Percentiles rank a stretch among this genome's conserved stretches.
Evolutionary conservation across 2,797 vertebrate genomes (phyloP).

Genomic region (Heliangelus exortis): DNA sequence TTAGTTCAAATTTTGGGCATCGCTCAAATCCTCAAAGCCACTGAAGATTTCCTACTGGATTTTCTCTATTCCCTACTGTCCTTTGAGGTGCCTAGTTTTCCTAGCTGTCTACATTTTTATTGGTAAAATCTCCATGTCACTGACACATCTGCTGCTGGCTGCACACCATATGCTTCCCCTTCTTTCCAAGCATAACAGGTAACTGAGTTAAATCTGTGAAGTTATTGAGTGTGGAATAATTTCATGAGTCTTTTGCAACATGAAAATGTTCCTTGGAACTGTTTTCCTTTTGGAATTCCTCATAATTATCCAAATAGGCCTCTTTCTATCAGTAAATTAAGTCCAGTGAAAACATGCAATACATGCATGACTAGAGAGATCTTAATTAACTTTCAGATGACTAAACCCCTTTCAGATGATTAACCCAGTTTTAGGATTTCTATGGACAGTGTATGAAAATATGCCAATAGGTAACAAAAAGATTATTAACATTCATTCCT

Average conservation of each 20-base stretch:
- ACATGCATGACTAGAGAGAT: neutral
- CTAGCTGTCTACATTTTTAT: neutral
- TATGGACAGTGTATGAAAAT: neutral
- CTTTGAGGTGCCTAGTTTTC: neutral
- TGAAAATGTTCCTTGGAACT: neutral
- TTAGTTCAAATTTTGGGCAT: neutral
- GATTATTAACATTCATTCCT: slow-evolving; percentile 12
- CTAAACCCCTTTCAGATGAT: slow-evolving; percentile 20
- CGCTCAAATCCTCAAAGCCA: neutral
- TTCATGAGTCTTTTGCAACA: neutral
- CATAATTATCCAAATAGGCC: neutral
- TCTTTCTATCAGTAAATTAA: slow-evolving; percentile 29
- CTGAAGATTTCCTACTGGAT: neutral
- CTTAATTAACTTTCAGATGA: slow-evolving; percentile 30
- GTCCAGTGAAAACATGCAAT: neutral
- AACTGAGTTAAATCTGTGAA: neutral
- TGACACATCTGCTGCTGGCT: neutral
- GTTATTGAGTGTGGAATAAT: neutral
- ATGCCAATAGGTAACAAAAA: slow-evolving; percentile 19
- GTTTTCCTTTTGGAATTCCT: neutral
- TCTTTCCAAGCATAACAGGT: neutral
- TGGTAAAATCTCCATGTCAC: neutral
- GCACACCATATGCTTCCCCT: neutral
- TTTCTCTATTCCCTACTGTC: neutral
- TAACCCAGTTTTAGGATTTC: neutral